These are phyloP conservation scores for Pempheris klunzingeri DNA, from an alignment of 2,797 vertebrate species.

Conservation along the genomic window DNA sequence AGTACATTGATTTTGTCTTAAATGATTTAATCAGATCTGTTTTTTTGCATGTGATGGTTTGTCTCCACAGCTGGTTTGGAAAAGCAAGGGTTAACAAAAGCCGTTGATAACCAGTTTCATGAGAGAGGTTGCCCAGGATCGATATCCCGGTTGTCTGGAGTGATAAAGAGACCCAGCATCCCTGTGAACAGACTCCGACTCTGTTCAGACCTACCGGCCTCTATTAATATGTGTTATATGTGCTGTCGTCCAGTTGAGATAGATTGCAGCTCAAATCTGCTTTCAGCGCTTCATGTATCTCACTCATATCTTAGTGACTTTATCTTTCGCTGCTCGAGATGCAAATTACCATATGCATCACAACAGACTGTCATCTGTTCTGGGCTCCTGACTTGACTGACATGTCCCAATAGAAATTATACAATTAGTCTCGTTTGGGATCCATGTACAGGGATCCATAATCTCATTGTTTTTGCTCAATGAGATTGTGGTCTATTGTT, in stretches of 20 bases:
- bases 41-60: neutral
- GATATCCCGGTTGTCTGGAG: neutral
- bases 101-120: neutral
- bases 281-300: neutral
- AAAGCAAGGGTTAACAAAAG: neutral
- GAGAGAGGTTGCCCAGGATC: neutral
- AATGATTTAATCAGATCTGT: neutral
- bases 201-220: neutral
- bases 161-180: neutral
- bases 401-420: neutral
- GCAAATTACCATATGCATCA: neutral
- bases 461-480: neutral
- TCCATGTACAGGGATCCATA: neutral
- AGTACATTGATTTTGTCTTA: neutral
- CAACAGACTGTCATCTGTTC: neutral
- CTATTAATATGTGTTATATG: neutral
- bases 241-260: neutral
- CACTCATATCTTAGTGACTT: neutral
- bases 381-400: neutral
- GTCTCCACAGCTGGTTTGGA: neutral
- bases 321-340: neutral
- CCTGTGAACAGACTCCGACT: neutral
- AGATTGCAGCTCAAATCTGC: neutral
- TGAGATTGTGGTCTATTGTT: neutral
- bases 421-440: neutral